Base-by-base conservation (phyloP, 2,113 vertebrate species). In the Scomber scombrus region DNA sequence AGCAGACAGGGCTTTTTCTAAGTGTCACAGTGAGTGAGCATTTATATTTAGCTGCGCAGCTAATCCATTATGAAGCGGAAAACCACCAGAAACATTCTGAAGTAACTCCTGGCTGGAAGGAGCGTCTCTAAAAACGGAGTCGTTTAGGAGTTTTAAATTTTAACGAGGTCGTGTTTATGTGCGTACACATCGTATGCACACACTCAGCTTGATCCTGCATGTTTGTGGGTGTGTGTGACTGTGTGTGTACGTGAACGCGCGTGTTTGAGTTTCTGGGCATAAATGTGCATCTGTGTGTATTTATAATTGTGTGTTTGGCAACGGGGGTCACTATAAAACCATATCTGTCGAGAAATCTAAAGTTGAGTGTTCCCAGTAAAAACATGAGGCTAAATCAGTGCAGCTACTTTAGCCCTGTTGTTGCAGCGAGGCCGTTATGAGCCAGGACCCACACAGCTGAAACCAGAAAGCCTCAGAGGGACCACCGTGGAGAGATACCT, bases 301-400 rank as follows among this genome's bases (percentile, higher is more conserved):
- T 92, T 90, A 88, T 88, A 90, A 85, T 75, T 81, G 71, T 88
- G 80, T 87, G 83, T 86, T 93, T 91, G 91, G 86, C 85, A 82
- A 31, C 69, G 71, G 29, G 79, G 55, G 62, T 71, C 52, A 49
- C 75, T 80, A 49, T 87, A 83, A 85, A 88, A 86, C 74, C 81
- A 46, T 82, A 91, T 93, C 89, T 86, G 78, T 84, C 71, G 70
- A 60, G 64, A 82, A 84, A 84, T 91, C 87, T 92, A 76, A 83
- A 87, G 87, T 62, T 78, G 72, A 75, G 86, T 82, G 75, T 93
- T 91, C 73, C 79, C 76, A 79, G 75, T 88, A 86, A 91, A 89
- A 90, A 64, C 80, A 81, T 43, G 26, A 75, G 49, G 85, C 88
- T 91, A 92, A 90, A 92, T 90, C 80, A 72, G 79, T 90, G 80